Evolutionary conservation across 2,797 vertebrate species (phyloP).

Genomic region (Phylloscopus collybita): DNA sequence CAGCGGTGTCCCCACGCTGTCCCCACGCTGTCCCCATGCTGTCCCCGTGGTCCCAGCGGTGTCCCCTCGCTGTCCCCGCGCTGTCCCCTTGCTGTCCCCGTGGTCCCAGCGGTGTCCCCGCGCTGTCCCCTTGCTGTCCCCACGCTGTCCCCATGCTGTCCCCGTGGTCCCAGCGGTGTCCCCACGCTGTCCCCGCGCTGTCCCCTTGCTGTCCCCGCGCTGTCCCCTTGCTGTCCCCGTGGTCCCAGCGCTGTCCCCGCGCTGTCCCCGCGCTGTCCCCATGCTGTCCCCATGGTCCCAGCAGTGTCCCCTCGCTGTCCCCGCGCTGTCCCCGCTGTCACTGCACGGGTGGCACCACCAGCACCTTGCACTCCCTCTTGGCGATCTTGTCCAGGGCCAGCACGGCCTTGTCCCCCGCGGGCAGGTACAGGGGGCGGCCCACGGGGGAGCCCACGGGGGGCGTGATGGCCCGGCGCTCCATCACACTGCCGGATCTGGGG

Average conservation of each 20-base stretch:
- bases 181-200: not conserved
- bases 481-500: not conserved
- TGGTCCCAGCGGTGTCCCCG: too few relatives aligned
- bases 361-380: not conserved
- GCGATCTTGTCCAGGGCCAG: not conserved
- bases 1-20: too few relatives aligned
- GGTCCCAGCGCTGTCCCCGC: too few relatives aligned
- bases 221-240: not conserved
- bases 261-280: too few relatives aligned
- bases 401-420: not conserved
- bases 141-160: too few relatives aligned
- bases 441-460: not conserved
- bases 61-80: too few relatives aligned
- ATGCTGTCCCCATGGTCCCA: not conserved
- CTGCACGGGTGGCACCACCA: not conserved
- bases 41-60: too few relatives aligned
- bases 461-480: not conserved
- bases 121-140: too few relatives aligned
- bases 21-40: too few relatives aligned
- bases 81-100: too few relatives aligned
- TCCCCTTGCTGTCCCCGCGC: too few relatives aligned
- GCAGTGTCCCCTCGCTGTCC: not conserved
- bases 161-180: too few relatives aligned
- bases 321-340: not conserved
- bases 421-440: not conserved